Conservation (phyloP, 2,113 vertebrate species). For the Excalfactoria chinensis region DNA sequence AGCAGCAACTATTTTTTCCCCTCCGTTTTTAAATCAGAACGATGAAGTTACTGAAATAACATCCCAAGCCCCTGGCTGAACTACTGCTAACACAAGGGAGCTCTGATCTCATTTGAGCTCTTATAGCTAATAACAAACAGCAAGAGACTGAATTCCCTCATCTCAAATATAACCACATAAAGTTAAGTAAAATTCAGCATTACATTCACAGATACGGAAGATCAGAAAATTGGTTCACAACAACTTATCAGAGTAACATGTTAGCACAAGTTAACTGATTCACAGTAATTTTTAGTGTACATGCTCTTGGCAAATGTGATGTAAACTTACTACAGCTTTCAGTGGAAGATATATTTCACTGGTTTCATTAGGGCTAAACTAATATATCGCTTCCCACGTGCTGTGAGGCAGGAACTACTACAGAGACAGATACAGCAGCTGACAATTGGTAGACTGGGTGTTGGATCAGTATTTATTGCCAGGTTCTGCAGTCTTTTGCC, state of each 20-base stretch:
- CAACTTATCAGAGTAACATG: conserved; percentile 37
- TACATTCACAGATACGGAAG: background rate
- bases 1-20: background rate
- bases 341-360: background rate
- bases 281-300: conserved; percentile 43
- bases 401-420: background rate
- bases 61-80: background rate
- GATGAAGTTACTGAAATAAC: background rate
- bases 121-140: background rate
- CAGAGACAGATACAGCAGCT: background rate
- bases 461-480: background rate
- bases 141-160: background rate
- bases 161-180: background rate
- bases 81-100: background rate
- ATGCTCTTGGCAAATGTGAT: conserved; percentile 4
- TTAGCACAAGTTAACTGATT: conserved; percentile 55
- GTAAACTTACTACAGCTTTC: conserved; percentile 21
- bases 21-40: background rate
- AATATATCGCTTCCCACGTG: background rate
- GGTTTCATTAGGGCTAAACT: conserved; percentile 33
- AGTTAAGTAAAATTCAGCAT: conserved; percentile 15
- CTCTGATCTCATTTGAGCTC: background rate
- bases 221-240: conserved; percentile 45
- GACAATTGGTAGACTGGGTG: background rate
- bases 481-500: background rate